Percentiles rank a stretch among this genome's conserved stretches.
Evolutionary conservation across 2,113 vertebrate species (phyloP).

Genomic region (Neoarius graeffei): DNA sequence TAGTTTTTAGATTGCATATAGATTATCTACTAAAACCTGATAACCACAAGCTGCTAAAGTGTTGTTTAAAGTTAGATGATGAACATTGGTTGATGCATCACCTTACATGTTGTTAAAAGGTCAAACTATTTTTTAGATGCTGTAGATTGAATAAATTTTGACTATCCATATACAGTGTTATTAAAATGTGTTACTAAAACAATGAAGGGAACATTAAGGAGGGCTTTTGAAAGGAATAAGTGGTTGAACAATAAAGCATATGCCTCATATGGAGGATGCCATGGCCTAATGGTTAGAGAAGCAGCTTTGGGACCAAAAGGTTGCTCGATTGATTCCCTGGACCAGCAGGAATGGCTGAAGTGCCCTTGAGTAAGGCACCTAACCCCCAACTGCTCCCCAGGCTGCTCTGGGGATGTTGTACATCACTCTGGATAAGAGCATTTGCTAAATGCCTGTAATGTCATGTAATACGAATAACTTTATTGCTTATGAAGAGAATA

Average conservation of each 20-base stretch:
- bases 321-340: too few species aligned
- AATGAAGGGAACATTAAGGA: neutral
- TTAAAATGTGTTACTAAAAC: neutral
- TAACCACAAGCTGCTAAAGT: neutral
- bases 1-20: neutral
- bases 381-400: too few species aligned
- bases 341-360: too few species aligned
- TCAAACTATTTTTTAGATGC: neutral
- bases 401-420: too few species aligned
- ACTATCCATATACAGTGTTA: neutral
- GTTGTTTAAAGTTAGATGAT: neutral
- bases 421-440: too few species aligned
- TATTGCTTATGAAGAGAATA: neutral
- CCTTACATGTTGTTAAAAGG: neutral
- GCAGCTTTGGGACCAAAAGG: too few species aligned
- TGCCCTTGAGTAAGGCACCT: too few species aligned
- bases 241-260: neutral
- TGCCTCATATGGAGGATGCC: neutral
- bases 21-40: neutral
- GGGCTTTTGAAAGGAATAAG: neutral
- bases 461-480: neutral
- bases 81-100: neutral
- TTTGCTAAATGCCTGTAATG: too few species aligned
- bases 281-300: too few species aligned
- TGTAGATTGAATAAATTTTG: neutral